A percentile compares a stretch with the other conserved stretches of the same genome.
These are phyloP conservation scores for Nasua narica DNA, from an alignment of 2,797 vertebrate species.

Conservation along the genomic window DNA sequence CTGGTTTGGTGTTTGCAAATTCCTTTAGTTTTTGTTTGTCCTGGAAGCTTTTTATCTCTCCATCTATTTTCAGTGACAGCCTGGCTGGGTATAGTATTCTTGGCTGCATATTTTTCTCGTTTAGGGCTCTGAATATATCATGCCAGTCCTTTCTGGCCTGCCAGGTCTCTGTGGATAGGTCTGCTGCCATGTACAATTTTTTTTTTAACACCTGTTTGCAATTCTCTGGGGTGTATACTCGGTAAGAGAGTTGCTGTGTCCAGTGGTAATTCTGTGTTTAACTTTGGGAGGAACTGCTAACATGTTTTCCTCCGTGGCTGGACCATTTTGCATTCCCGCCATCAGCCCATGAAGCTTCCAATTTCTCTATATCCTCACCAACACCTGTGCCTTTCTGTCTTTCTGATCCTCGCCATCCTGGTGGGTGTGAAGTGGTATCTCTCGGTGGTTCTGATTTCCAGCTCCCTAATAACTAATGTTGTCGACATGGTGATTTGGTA, in stretches of 20 bases:
- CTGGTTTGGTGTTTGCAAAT: too few relatives aligned
- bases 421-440: background rate
- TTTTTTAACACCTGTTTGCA: background rate
- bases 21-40: too few relatives aligned
- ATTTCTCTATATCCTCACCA: background rate
- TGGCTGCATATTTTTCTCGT: too few relatives aligned
- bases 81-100: too few relatives aligned
- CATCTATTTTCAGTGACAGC: too few relatives aligned
- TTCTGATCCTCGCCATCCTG: background rate
- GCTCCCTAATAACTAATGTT: background rate
- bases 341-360: too few relatives aligned
- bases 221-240: background rate
- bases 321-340: background rate
- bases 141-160: too few relatives aligned
- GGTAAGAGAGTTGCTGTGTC: background rate
- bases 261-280: background rate
- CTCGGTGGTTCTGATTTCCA: background rate
- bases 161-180: too few relatives aligned
- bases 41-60: too few relatives aligned
- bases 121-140: too few relatives aligned
- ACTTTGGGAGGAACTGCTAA: background rate
- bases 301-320: background rate
- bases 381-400: background rate
- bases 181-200: too few relatives aligned
- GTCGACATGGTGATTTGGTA: background rate